Evolutionary conservation across 2,113 vertebrate genomes (phyloP).

Genomic region (Microcebus griseorufus): DNA sequence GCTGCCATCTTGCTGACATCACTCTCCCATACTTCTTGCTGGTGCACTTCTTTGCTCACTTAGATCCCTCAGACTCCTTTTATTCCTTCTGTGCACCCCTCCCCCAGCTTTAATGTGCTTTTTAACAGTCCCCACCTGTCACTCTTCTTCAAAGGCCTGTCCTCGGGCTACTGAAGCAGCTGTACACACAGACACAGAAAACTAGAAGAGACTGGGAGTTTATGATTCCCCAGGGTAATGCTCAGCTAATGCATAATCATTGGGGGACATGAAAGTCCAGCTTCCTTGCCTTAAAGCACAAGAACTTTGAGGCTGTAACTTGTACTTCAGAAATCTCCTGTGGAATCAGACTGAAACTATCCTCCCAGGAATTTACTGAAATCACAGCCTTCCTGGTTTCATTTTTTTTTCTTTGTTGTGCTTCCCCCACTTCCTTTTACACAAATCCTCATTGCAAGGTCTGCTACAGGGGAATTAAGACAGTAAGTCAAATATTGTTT

Average conservation of each 20-base stretch:
- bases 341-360: not conserved
- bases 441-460: not conserved
- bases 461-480: not conserved
- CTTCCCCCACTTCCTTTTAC: not conserved
- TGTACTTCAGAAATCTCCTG: not conserved
- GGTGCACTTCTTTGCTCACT: not conserved
- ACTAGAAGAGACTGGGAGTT: not conserved
- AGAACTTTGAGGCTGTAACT: not conserved
- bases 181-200: not conserved
- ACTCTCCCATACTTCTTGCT: not conserved
- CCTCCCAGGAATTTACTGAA: not conserved
- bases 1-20: not conserved
- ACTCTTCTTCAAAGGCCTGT: not conserved
- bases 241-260: not conserved
- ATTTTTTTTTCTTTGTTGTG: not conserved
- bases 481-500: not conserved
- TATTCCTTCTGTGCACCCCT: not conserved
- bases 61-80: not conserved
- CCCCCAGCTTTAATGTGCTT: not conserved
- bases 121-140: not conserved
- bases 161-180: not conserved
- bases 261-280: not conserved
- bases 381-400: not conserved
- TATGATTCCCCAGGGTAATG: not conserved
- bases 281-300: not conserved